Conservation (phyloP, 2,888 invertebrate species). For the Liodrosophila aerea region DNA sequence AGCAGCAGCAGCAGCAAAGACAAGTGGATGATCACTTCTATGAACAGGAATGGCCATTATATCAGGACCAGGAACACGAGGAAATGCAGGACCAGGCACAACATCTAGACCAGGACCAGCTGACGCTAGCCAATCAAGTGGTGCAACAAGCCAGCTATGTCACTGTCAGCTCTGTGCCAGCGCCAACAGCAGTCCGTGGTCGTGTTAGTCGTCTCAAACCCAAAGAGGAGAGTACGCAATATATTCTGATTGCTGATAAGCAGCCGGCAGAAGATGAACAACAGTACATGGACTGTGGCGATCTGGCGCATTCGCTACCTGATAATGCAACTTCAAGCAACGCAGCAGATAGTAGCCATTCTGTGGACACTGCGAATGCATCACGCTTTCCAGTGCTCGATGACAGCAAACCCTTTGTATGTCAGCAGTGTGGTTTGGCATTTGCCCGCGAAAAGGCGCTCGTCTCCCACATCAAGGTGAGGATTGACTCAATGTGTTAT, state of each 20-base stretch:
- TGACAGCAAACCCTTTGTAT: slow-evolving; percentile 90
- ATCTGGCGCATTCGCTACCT: slow-evolving; percentile 36
- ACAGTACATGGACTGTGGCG: slow-evolving; percentile 46
- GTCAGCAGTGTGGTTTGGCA: slow-evolving; percentile 89
- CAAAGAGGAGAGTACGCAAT: slow-evolving; percentile 76
- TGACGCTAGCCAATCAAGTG: slow-evolving; percentile 26
- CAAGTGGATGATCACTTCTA: slow-evolving; percentile 79
- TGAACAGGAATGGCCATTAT: slow-evolving; percentile 77
- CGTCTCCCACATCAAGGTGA: slow-evolving; percentile 88
- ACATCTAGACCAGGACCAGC: slow-evolving; percentile 23
- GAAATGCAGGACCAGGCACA: slow-evolving; percentile 16
- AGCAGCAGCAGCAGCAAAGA: slow-evolving; percentile 49
- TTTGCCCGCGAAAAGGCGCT: slow-evolving; percentile 92
- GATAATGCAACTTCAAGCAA: slow-evolving; percentile 11
- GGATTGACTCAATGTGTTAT: no score
- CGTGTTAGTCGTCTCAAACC: slow-evolving; percentile 78
- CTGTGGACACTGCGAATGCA: slow-evolving; percentile 13
- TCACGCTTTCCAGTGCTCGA: slow-evolving; percentile 85
- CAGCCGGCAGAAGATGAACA: slow-evolving; percentile 25
- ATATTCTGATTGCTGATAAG: slow-evolving; percentile 69
- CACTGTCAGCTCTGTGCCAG: slow-evolving; percentile 24
- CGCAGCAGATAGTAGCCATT: slow-evolving; percentile 16
- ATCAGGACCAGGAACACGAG: slow-evolving; percentile 27
- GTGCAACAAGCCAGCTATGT: slow-evolving; percentile 36
- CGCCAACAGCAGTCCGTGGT: slow-evolving; percentile 56